Conservation (phyloP, 2,888 invertebrate species). For the Nephrotoma guestfalica region DNA sequence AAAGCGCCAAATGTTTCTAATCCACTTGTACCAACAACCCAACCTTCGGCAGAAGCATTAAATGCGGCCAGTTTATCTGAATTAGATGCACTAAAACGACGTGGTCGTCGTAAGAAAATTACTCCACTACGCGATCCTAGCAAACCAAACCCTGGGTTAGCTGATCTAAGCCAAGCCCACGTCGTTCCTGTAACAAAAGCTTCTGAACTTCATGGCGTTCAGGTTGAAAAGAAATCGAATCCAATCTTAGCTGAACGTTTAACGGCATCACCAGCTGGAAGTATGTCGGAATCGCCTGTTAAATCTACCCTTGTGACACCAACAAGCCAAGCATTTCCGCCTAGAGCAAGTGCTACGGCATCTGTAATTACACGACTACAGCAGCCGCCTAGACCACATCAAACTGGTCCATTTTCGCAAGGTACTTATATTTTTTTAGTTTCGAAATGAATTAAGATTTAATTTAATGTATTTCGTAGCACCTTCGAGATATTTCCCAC, state of each 20-base stretch:
- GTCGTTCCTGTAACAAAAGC: not conserved
- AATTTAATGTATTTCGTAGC: not conserved
- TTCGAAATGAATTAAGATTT: not conserved
- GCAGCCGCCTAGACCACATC: constrained; percentile 21
- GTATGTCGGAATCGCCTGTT: not conserved
- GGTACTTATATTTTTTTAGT: not conserved
- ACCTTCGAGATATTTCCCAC: not conserved
- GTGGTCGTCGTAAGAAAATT: constrained; percentile 31
- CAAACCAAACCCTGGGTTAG: not conserved
- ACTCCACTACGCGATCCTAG: constrained; percentile 27
- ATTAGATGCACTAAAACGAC: constrained; percentile 19
- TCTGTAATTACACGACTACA: constrained; percentile 50
- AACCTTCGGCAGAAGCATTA: not conserved
- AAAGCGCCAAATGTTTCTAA: not conserved
- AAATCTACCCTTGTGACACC: constrained; percentile 23
- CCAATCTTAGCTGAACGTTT: constrained; percentile 7
- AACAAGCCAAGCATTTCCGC: constrained; percentile 37
- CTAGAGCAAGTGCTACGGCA: constrained; percentile 29
- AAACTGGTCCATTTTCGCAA: not conserved
- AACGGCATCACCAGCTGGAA: not conserved
- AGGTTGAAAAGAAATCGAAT: not conserved
- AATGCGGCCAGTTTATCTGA: not conserved
- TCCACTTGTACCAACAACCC: not conserved
- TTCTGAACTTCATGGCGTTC: not conserved
- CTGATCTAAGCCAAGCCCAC: not conserved